Evolutionary conservation across 2,888 invertebrate species (phyloP).

Genomic region (Girardia tigrina): DNA sequence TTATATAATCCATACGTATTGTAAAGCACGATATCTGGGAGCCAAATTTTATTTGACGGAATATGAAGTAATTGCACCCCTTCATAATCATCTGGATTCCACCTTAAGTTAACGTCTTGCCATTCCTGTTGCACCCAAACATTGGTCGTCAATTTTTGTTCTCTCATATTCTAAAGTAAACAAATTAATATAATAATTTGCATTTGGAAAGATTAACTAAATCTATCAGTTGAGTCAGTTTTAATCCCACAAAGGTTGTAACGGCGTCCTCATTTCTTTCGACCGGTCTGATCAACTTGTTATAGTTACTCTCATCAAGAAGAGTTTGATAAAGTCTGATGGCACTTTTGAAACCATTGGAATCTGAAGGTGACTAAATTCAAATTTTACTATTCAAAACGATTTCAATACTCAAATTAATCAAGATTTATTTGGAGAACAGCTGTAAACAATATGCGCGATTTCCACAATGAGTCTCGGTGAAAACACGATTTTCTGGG

Average conservation of each 20-base stretch:
- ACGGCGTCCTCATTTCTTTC: conserved; percentile 85
- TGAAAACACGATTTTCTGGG: too few relatives aligned
- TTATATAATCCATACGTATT: conserved; percentile 61
- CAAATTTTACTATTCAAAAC: background rate
- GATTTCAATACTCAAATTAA: background rate
- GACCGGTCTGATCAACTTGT: conserved; percentile 81
- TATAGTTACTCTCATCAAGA: conserved; percentile 70
- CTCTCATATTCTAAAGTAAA: conserved; percentile 79
- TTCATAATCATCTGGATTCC: conserved; percentile 86
- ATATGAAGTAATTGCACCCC: conserved; percentile 83
- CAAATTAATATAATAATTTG: conserved; percentile 1
- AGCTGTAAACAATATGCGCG: background rate
- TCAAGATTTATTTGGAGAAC: background rate
- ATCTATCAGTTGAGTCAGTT: conserved; percentile 88
- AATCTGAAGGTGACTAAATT: background rate
- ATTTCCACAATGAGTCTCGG: background rate
- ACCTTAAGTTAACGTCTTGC: conserved; percentile 78
- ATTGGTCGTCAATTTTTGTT: conserved; percentile 94
- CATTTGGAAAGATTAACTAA: conserved; percentile 63
- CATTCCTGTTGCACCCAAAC: conserved; percentile 70
- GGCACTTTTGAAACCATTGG: conserved; percentile 67
- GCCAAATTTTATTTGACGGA: conserved; percentile 89
- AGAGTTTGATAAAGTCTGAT: conserved; percentile 89
- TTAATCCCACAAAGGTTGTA: conserved; percentile 74
- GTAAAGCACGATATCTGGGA: conserved; percentile 90